These are phyloP conservation scores for Vulpes ferrilata DNA, from an alignment of 2,113 vertebrate species.

Conservation along the genomic window DNA sequence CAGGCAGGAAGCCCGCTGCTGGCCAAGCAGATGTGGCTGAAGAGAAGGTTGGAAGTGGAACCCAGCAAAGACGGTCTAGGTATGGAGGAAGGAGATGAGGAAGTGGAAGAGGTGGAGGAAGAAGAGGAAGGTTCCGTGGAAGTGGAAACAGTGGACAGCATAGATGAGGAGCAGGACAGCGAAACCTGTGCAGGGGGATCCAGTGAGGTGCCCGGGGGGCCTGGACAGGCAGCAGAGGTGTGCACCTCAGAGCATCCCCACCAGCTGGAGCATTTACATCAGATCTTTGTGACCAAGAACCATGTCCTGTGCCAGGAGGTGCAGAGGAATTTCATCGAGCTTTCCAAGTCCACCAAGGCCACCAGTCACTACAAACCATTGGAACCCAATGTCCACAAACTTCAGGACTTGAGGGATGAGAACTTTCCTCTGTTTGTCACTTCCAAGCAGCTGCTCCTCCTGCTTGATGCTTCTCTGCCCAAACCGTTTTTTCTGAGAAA, in stretches of 20 bases:
- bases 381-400: constrained; percentile 85
- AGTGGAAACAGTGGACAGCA: constrained; percentile 44
- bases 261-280: constrained; percentile 89
- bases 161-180: constrained; percentile 40
- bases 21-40: constrained; percentile 85
- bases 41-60: constrained; percentile 62
- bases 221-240: fast-evolving
- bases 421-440: constrained; percentile 91
- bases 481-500: constrained; percentile 90
- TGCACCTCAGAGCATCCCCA: background rate
- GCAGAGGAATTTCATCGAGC: constrained; percentile 90
- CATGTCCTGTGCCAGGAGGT: constrained; percentile 91
- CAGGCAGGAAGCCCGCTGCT: constrained; percentile 86
- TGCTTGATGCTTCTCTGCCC: constrained; percentile 90
- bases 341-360: constrained; percentile 89
- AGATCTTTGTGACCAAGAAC: constrained; percentile 92
- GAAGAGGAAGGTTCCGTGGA: constrained; percentile 47
- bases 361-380: constrained; percentile 89
- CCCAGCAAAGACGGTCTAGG: constrained; percentile 3
- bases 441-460: constrained; percentile 88
- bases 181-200: background rate
- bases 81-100: constrained; percentile 62
- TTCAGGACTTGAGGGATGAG: constrained; percentile 90
- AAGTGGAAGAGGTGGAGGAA: constrained; percentile 60
- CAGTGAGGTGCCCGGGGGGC: background rate